These are phyloP conservation scores for Pseudochromis fuscus DNA, from an alignment of 2,797 vertebrate genomes.

Conservation along the genomic window DNA sequence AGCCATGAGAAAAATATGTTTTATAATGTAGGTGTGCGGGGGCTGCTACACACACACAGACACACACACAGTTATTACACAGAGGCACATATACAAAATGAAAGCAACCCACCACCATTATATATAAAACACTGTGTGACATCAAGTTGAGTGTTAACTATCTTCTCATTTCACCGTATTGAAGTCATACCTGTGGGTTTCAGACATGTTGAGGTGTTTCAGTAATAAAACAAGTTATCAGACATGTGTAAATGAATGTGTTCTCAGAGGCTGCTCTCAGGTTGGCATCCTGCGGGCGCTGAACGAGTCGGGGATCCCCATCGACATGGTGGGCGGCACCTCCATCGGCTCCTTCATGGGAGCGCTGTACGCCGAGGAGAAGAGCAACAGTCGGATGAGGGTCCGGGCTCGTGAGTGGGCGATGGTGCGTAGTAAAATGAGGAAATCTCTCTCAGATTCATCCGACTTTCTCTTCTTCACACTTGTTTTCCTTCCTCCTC, in stretches of 20 bases:
- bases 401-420: conserved; percentile 93
- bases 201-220: no score
- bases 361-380: conserved; percentile 93
- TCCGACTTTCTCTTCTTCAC: background rate
- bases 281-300: conserved; percentile 91
- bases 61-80: no score
- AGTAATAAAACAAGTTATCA: background rate
- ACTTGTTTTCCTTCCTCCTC: conserved; percentile 1
- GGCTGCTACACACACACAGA: no score
- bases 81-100: no score
- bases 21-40: no score
- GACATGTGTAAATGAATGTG: background rate
- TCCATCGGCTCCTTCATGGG: conserved; percentile 94
- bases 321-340: conserved; percentile 94
- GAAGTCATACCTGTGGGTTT: no score
- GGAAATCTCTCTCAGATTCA: background rate
- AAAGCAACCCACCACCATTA: no score
- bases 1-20: no score
- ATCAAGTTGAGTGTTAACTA: no score
- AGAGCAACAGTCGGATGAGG: conserved; percentile 89
- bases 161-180: no score
- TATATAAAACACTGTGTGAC: no score
- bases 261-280: conserved; percentile 92
- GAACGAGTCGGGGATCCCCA: conserved; percentile 90
- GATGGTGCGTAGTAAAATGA: conserved; percentile 88